A percentile compares a stretch with the other conserved stretches of the same genome.
Evolutionary conservation across 2,113 vertebrate species (phyloP).

Genomic region (Orcinus orca): DNA sequence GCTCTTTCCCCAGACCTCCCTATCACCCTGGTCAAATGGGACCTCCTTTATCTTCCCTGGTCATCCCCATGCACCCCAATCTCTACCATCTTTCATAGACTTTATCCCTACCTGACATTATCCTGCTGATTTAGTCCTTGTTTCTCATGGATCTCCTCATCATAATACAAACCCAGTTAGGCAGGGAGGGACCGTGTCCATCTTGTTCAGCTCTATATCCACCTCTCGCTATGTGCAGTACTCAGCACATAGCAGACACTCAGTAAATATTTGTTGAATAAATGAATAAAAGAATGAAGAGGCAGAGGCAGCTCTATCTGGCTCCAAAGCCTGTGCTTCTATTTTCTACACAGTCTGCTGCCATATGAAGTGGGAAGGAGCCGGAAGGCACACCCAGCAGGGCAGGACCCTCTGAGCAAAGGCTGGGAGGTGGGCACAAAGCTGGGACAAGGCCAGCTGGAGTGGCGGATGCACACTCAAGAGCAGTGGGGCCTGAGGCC

Average conservation of each 20-base stretch:
- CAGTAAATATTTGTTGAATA: background rate
- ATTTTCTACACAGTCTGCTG: background rate
- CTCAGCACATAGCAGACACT: background rate
- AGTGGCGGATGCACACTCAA: rapidly evolving
- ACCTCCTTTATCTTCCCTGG: background rate
- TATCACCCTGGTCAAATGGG: background rate
- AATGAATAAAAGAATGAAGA: background rate
- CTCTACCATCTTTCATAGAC: background rate
- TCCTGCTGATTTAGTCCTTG: background rate
- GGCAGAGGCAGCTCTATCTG: background rate
- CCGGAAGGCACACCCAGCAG: background rate
- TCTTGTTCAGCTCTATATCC: background rate
- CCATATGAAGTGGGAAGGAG: background rate
- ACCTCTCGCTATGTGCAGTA: background rate
- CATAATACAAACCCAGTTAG: background rate
- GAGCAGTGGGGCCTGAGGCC: background rate
- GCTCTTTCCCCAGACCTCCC: background rate
- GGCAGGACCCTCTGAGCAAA: background rate
- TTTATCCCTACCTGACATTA: background rate
- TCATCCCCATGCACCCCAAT: background rate
- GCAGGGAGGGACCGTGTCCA: rapidly evolving
- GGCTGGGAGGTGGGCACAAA: background rate
- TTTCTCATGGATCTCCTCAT: background rate
- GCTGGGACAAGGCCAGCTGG: background rate
- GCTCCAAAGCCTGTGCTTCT: background rate